Conservation (phyloP, 2,888 invertebrate genomes). For the Melieria omissa region DNA sequence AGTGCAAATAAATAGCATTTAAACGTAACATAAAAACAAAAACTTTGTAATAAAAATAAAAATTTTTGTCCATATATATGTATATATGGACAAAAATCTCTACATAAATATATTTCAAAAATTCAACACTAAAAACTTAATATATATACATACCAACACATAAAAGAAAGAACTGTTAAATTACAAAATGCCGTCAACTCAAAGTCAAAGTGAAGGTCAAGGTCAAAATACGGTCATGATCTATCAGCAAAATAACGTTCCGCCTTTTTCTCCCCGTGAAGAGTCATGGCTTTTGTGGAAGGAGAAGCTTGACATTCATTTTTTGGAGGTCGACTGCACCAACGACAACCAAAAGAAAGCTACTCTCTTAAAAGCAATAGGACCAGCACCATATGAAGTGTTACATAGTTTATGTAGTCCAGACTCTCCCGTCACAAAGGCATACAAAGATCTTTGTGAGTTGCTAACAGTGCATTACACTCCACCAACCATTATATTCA, state of each 20-base stretch:
- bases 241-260: not conserved
- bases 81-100: too few species aligned
- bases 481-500: slow-evolving; percentile 20
- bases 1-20: too few species aligned
- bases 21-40: too few species aligned
- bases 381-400: slow-evolving; percentile 2
- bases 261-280: not conserved
- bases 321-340: slow-evolving; percentile 8
- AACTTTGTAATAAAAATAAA: too few species aligned
- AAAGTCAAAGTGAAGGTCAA: too few species aligned
- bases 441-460: slow-evolving; percentile 22
- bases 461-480: slow-evolving; percentile 17
- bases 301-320: slow-evolving; percentile 18
- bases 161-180: too few species aligned
- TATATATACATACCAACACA: too few species aligned
- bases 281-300: slow-evolving; percentile 23
- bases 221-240: too few species aligned
- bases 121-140: too few species aligned
- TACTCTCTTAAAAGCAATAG: slow-evolving; percentile 12
- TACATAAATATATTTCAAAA: too few species aligned
- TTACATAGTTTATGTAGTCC: slow-evolving; percentile 20
- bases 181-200: too few species aligned
- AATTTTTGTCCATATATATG: too few species aligned
- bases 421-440: slow-evolving; percentile 12
- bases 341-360: slow-evolving; percentile 17